Evolutionary conservation across 2,797 vertebrate species (phyloP).

Genomic region (Myotis planiceps): DNA sequence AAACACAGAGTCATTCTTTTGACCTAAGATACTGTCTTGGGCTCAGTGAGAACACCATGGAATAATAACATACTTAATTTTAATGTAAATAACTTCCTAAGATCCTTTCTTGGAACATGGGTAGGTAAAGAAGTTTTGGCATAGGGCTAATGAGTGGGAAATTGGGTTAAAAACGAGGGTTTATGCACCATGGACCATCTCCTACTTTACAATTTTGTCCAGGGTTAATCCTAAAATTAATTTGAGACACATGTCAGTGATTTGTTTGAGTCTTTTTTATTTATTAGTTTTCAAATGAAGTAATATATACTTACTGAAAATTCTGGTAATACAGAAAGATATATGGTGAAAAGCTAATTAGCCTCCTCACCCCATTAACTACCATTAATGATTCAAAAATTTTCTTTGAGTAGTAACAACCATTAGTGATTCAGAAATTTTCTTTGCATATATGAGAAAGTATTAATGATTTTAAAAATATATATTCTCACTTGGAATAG

Average conservation of each 20-base stretch:
- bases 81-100: not conserved
- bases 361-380: not conserved
- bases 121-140: not conserved
- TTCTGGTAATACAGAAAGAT: constrained; percentile 28
- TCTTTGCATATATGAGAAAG: not conserved
- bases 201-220: not conserved
- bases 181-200: not conserved
- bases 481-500: not conserved
- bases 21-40: not conserved
- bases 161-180: not conserved
- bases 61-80: not conserved
- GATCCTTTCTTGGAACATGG: not conserved
- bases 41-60: not conserved
- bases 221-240: constrained; percentile 6
- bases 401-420: constrained; percentile 14
- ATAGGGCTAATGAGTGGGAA: not conserved
- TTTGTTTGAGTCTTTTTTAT: not conserved
- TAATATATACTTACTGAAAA: not conserved
- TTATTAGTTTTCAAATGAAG: constrained; percentile 44
- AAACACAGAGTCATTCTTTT: not conserved
- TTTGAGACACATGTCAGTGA: not conserved
- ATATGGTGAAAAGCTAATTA: constrained; percentile 31
- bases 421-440: constrained; percentile 8
- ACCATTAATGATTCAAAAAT: not conserved
- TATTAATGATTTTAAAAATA: constrained; percentile 26